phyloP scores from a whole-genome alignment of 2,888 invertebrate genomes.

The Dyspetes luteomarginatus region DNA sequence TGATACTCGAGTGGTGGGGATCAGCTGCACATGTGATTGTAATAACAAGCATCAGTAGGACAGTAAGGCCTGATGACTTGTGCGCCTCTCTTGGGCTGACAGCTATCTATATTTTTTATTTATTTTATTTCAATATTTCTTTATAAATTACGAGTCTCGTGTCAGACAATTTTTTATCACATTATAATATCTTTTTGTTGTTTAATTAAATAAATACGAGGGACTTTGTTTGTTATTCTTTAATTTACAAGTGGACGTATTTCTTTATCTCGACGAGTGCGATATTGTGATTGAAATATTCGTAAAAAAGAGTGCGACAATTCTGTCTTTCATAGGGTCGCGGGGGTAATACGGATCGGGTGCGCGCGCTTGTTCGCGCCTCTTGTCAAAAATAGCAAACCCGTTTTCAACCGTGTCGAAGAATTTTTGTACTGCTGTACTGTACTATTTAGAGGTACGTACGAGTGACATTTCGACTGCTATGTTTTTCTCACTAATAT shows the following conservation, averaged over 20 bases:
- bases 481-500: background rate
- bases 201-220: background rate
- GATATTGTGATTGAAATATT: slow-evolving; percentile 5
- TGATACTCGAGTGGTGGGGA: slow-evolving; percentile 39
- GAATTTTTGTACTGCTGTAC: slow-evolving; percentile 24
- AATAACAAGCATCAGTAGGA: slow-evolving; percentile 67
- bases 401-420: slow-evolving; percentile 41
- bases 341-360: slow-evolving; percentile 21
- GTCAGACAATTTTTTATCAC: background rate
- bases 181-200: too few relatives aligned
- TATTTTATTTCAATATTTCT: background rate
- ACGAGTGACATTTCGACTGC: background rate
- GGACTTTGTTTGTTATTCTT: background rate
- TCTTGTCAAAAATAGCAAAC: slow-evolving; percentile 64
- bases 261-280: too few relatives aligned
- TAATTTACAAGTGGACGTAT: too few relatives aligned
- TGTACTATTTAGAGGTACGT: slow-evolving; percentile 20
- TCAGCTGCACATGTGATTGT: slow-evolving; percentile 66
- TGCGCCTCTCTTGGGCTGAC: slow-evolving; percentile 46
- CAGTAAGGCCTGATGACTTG: slow-evolving; percentile 66
- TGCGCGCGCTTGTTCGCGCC: slow-evolving; percentile 1
- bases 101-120: background rate
- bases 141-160: background rate
- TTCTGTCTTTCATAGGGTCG: background rate
- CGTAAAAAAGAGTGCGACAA: background rate